Evolutionary conservation across 2,888 invertebrate genomes (phyloP), one percentile per base, ranked within the genome.

Genomic region (Lypha dubia): DNA sequence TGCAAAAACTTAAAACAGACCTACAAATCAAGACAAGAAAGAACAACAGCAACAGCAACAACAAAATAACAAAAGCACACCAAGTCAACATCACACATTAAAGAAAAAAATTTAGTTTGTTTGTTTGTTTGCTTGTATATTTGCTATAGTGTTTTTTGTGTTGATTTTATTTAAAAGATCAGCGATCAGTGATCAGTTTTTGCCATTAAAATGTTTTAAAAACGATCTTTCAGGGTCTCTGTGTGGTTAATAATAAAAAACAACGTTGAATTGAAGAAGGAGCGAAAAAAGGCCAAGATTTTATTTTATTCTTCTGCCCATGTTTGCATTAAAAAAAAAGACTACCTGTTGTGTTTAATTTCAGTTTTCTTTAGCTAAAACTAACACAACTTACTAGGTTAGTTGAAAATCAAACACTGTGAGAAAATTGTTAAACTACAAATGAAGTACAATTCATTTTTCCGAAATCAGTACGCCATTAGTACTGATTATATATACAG

Each of bases 171-270:
- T 68, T 74, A 53, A 75, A 77, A 80, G 83, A 80, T 77, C 76
- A 77, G 81, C 73, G 79, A 81, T 73, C 81, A 83, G 79, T 79
- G 82, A 86, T 85, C 85, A 85, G 79, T 85, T 80, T 81, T 76
- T 76, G 83, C 79, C 83, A 80, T 83, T 83, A 77, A 71, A 74
- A 67, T 80, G 60, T 73, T 84, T 81, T 79, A 51, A 77, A 68
- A 79, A 49, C n/a, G 20, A 46, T 74, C 77, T 71, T 76, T 76
- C 70, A 79, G 70, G 75, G 83, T 67, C 79, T 76, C 56, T 75
- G 32, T 65, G 44, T 63, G 44, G 56, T 76, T 41, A 77, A 62
- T 51, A 77, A n/a, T n/a, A n/a, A n/a, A n/a, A 62, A 51, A 32
- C 60, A 60, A 62, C n/a, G n/a, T 41, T 62, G 28, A 28, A 46